These are phyloP conservation scores for Ophiodon elongatus DNA, from an alignment of 2,113 vertebrate species.

Conservation along the genomic window DNA sequence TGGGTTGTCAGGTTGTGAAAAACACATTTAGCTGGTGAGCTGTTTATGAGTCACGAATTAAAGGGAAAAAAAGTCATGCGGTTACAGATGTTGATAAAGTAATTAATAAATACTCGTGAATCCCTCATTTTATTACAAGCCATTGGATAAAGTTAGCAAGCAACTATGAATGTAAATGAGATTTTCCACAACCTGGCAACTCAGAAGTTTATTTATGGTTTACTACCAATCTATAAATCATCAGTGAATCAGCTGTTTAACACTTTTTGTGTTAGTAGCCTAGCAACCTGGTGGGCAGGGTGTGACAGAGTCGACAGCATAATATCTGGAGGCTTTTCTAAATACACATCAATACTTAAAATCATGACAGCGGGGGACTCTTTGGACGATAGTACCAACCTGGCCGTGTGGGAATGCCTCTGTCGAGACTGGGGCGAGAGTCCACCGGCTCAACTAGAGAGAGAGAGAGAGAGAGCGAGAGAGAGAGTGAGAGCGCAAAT, in stretches of 20 bases:
- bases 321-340: neutral
- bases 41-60: neutral
- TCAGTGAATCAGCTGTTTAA: neutral
- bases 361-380: neutral
- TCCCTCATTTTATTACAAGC: neutral
- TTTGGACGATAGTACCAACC: slow-evolving; percentile 78
- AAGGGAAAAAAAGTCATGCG: neutral
- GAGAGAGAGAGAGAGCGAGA: slow-evolving; percentile 70
- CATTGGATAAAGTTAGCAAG: neutral
- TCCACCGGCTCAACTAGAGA: slow-evolving; percentile 94
- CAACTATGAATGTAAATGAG: neutral
- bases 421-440: slow-evolving; percentile 92
- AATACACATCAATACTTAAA: neutral
- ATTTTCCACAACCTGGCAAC: neutral
- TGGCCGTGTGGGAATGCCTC: slow-evolving; percentile 95
- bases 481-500: slow-evolving; percentile 54
- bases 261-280: neutral
- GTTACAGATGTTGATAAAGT: neutral
- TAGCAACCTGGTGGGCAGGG: too few species aligned
- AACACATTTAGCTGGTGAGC: too few species aligned
- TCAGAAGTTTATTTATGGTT: neutral
- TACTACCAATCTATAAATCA: neutral
- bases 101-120: neutral
- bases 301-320: neutral
- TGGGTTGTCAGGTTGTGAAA: neutral